Evolutionary conservation across 2,113 vertebrate genomes (phyloP), one percentile per base, ranked within the genome.

Genomic region (Lycaon pictus): DNA sequence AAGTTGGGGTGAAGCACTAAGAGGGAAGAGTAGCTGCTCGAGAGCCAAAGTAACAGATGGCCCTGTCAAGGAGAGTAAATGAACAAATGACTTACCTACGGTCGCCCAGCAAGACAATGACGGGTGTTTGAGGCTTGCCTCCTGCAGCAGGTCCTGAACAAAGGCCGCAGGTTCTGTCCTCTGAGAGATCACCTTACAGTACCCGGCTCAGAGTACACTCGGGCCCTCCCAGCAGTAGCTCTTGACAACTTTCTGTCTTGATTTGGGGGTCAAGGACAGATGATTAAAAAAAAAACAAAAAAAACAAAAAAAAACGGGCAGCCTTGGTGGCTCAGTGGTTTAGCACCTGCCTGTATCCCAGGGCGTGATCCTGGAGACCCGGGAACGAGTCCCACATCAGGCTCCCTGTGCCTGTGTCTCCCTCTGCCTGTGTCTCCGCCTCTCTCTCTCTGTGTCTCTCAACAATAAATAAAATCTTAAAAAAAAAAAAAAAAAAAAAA

Each of bases 11-110:
- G 22, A 6, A 60, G 43, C n/a, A 29, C 58, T 15, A 51, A 15
- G 76, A 87, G 43, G 56, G 43, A 53, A 77, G 82, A 37, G 23
- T 3, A 55, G 62, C 27, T 10, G 0, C 62, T 43, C 11, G 35
- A 37, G 22, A 95, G 83, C 86, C 51, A 87, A 5, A n/a, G 56
- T 43, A 67, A 51, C 91, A 94, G 94, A 96, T 51, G 88, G 25
- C 35, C 65, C 87, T 17, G 32, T 83, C 60, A 53, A 62, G 29
- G 69, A 96, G 67, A 88, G 71, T 27, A 82, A 92, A 83, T 51
- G 95, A 85, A 67, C 82, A 84, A 96, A 88, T 69, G 76, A 90
- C 86, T 88, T 81, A 56, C 93, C 95, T 58, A 90, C 87, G 72
- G 69, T 80, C 92, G 69, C 90, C 83, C 69, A 69, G 56, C 43